phyloP scores from a whole-genome alignment of 2,113 vertebrate genomes.

The Fulmarus glacialis region DNA sequence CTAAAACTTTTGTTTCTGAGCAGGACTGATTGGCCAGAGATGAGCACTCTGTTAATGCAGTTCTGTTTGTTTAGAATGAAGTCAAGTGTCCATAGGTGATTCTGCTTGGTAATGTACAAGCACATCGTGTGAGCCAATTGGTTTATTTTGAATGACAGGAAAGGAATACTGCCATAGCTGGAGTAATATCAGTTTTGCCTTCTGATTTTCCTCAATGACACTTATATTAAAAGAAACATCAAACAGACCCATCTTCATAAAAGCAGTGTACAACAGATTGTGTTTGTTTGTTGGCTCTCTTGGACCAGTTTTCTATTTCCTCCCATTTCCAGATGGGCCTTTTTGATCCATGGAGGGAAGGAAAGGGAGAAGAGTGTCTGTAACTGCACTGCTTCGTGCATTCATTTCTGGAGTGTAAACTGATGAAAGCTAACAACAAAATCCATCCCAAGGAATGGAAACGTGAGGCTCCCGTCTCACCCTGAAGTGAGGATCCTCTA shows the following conservation, averaged over 20 bases:
- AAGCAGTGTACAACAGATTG: neutral
- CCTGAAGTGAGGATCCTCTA: neutral
- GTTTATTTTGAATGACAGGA: neutral
- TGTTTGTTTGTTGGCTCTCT: neutral
- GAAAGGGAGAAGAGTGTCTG: neutral
- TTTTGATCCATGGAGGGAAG: neutral
- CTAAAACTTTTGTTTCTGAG: neutral
- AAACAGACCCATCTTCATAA: neutral
- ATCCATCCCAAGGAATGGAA: neutral
- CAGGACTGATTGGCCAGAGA: neutral
- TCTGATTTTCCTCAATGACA: neutral
- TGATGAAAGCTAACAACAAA: neutral
- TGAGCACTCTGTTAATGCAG: neutral
- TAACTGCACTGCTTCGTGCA: neutral
- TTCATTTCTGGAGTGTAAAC: neutral
- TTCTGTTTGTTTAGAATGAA: neutral
- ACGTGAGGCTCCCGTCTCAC: neutral
- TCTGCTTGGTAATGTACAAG: neutral
- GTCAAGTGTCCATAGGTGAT: neutral
- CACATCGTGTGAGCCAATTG: accelerated
- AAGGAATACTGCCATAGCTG: neutral
- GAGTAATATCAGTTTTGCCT: neutral
- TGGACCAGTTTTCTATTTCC: neutral
- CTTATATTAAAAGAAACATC: neutral
- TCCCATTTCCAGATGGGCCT: neutral